A percentile compares a stretch with the other conserved stretches of the same genome.
Conservation (phyloP, 2,888 invertebrate genomes). For the Xylota sylvarum region DNA sequence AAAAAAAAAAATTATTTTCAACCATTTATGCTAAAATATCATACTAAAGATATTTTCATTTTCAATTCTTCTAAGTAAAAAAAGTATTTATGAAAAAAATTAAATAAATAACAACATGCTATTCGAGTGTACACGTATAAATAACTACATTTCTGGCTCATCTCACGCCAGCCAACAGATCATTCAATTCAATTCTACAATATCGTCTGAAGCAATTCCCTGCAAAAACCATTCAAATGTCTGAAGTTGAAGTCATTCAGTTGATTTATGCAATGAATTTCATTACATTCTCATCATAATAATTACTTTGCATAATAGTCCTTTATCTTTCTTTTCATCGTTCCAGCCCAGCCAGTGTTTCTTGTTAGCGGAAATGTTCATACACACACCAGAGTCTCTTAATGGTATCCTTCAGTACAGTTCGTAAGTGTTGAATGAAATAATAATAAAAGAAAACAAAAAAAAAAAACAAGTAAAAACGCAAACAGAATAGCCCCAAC, state of each 20-base stretch:
- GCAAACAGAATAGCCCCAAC: slow-evolving; percentile 34
- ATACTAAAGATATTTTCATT: too few species aligned
- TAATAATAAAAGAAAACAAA: not conserved
- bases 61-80: too few species aligned
- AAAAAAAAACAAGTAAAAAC: not conserved
- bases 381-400: slow-evolving; percentile 18
- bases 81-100: too few species aligned
- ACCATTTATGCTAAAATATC: too few species aligned
- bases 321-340: slow-evolving; percentile 45
- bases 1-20: too few species aligned
- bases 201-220: not conserved
- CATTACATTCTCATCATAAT: slow-evolving; percentile 37
- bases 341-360: not conserved
- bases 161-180: not conserved
- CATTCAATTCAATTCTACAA: not conserved
- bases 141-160: not conserved
- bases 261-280: slow-evolving; percentile 50
- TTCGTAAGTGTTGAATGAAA: slow-evolving; percentile 1
- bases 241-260: slow-evolving; percentile 41
- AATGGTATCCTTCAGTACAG: slow-evolving; percentile 8
- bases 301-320: slow-evolving; percentile 61
- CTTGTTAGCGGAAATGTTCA: slow-evolving; percentile 53
- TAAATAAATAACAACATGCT: too few species aligned
- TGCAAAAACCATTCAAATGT: slow-evolving; percentile 17
- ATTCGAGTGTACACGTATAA: not conserved